phyloP scores from a whole-genome alignment of 2,888 invertebrate genomes.

The Orthosia gracilis region DNA sequence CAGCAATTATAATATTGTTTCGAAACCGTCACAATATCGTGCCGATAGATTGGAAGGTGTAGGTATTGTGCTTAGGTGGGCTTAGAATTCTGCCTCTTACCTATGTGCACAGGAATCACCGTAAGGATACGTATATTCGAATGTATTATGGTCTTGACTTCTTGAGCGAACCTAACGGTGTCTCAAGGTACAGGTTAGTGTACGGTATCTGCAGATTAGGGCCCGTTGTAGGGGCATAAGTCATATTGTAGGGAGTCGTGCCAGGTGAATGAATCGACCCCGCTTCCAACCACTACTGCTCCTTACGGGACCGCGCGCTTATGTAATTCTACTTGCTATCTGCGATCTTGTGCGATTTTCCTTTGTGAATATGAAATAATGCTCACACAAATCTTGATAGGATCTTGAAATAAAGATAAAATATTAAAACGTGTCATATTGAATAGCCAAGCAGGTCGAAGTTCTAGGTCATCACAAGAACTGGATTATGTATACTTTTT shows the following conservation, averaged over 20 bases:
- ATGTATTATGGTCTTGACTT: slow-evolving; percentile 46
- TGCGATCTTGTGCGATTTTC: slow-evolving; percentile 24
- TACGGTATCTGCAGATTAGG: slow-evolving; percentile 74
- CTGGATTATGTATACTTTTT: slow-evolving; percentile 6
- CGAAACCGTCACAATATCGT: slow-evolving; percentile 36
- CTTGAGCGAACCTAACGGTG: slow-evolving; percentile 73
- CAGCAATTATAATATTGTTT: slow-evolving; percentile 33
- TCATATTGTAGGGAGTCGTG: slow-evolving; percentile 70
- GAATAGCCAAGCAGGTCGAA: not conserved
- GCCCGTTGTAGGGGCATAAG: slow-evolving; percentile 68
- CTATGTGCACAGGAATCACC: slow-evolving; percentile 21
- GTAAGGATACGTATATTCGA: slow-evolving; percentile 38
- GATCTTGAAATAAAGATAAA: not conserved
- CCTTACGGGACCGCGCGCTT: slow-evolving; percentile 49
- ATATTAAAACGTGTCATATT: not conserved
- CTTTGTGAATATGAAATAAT: slow-evolving; percentile 4
- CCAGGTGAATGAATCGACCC: slow-evolving; percentile 72
- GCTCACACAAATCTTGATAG: not conserved
- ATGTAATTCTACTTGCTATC: slow-evolving; percentile 39
- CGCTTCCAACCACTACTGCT: slow-evolving; percentile 64
- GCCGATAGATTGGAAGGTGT: slow-evolving; percentile 27
- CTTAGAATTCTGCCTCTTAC: slow-evolving; percentile 26
- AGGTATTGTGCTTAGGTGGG: slow-evolving; percentile 22
- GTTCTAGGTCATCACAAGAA: slow-evolving; percentile 2
- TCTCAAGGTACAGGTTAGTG: slow-evolving; percentile 68